Conservation (phyloP, 2,113 vertebrate species). For the Hystrix brachyura region DNA sequence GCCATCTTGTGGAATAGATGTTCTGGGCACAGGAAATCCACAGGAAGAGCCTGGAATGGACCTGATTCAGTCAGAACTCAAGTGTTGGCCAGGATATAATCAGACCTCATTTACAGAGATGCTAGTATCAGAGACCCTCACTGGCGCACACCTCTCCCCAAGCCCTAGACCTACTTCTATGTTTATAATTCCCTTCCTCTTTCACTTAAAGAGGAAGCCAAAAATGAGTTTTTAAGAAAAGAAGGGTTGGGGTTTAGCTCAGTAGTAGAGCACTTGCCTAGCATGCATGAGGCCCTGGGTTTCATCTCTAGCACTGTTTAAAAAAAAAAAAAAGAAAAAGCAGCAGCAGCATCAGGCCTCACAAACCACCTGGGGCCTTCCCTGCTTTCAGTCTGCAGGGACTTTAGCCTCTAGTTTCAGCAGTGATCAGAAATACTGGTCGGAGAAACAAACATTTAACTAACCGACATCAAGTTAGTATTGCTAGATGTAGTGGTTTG, state of each 20-base stretch:
- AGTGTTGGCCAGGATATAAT: neutral
- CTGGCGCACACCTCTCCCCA: neutral
- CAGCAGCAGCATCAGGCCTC: neutral
- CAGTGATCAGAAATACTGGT: slow-evolving; percentile 23
- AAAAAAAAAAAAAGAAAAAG: neutral
- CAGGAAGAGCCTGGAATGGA: slow-evolving; percentile 76
- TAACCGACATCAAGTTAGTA: neutral
- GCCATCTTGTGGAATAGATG: slow-evolving; percentile 64
- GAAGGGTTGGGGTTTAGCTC: neutral
- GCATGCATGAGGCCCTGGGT: neutral
- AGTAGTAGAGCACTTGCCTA: neutral
- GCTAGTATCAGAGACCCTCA: slow-evolving; percentile 13
- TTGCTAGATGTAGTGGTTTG: neutral
- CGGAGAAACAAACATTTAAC: slow-evolving; percentile 37
- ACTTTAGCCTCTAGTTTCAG: slow-evolving; percentile 29
- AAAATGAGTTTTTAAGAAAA: neutral
- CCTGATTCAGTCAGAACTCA: slow-evolving; percentile 42
- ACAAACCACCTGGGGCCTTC: slow-evolving; percentile 50
- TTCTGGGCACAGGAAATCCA: slow-evolving; percentile 70
- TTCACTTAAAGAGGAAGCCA: slow-evolving; percentile 10
- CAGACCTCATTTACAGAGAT: neutral
- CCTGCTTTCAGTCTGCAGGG: neutral
- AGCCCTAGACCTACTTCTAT: neutral
- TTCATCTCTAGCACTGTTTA: neutral
- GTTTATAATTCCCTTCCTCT: slow-evolving; percentile 10